Base-by-base conservation (phyloP, 2,888 invertebrate species). In the Dastarcus helophoroides region DNA sequence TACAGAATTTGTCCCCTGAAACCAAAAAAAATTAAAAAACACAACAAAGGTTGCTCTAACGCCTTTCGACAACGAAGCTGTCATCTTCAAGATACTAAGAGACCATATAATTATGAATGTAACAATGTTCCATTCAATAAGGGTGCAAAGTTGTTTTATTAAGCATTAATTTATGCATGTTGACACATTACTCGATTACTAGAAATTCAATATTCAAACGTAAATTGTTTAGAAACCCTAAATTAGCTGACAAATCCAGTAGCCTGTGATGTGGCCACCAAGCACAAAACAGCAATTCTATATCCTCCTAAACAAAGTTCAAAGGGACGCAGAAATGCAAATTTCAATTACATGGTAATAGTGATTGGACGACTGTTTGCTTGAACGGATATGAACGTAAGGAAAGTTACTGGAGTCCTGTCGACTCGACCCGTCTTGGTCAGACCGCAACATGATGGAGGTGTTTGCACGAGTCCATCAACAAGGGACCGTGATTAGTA, bases 391-490 rank as follows among this genome's bases (percentile, higher is more conserved):
- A 7, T 19, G 19, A n/a, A n/a, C n/a, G 7, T 6, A 19, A 19
- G 19, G 19, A 19, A n/a, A 19, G n/a, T n/a, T 6, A n/a, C 6
- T 7, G 19, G 7, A 6, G 19, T 19, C 19, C n/a, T 19, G n/a
- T n/a, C n/a, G n/a, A n/a, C n/a, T n/a, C n/a, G 26, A 17, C 32
- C 29, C 14, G 33, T 37, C 39, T 39, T 39, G 35, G 33, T 38
- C 30, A 37, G 41, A 38, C 43, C 40, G 26, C 36, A 48, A 47
- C 45, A 50, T 54, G 54, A 55, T 50, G 48, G 46, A 56, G 55
- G 56, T 55, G 55, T 56, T 56, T 54, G 53, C 50, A 44, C 39
- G 32, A 40, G 41, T 39, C 44, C 49, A 47, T 50, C 50, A 48
- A 46, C 45, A 43, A 41, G 45, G 42, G 48, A 41, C 37, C 39